Conservation (phyloP, 2,888 invertebrate species). For the Eupithecia dodoneata region DNA sequence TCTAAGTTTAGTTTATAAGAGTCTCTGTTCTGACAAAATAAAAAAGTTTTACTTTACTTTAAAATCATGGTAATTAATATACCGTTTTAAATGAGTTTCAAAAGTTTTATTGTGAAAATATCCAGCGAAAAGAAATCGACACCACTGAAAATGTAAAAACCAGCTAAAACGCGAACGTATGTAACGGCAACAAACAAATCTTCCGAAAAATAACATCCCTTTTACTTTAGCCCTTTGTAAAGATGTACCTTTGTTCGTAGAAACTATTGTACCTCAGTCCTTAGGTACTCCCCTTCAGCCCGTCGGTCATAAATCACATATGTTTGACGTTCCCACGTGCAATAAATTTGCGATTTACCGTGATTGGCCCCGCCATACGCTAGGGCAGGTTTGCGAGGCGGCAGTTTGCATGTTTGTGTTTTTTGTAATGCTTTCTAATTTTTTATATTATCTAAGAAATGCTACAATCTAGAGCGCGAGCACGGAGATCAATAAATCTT, state of each 20-base stretch:
- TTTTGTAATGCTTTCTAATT: too few species aligned
- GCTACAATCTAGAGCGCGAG: too few species aligned
- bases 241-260: background rate
- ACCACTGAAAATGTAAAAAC: background rate
- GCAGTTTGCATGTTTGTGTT: background rate
- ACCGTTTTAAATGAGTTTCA: too few species aligned
- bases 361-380: conserved; percentile 23
- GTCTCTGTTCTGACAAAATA: too few species aligned
- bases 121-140: background rate
- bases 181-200: background rate
- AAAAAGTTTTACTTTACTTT: too few species aligned
- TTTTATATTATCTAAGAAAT: too few species aligned
- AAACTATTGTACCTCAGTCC: conserved; percentile 10
- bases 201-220: conserved; percentile 9
- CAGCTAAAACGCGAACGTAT: background rate
- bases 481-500: too few species aligned
- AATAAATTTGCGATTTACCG: conserved; percentile 41
- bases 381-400: conserved; percentile 17
- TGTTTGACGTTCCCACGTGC: conserved; percentile 40
- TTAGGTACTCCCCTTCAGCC: conserved; percentile 2
- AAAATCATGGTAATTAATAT: too few species aligned
- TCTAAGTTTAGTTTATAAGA: too few species aligned
- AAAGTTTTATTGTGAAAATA: background rate
- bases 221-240: background rate
- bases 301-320: conserved; percentile 39